These are phyloP conservation scores for Ornithoptera alexandrae DNA, from an alignment of 2,888 invertebrate species.

Conservation along the genomic window DNA sequence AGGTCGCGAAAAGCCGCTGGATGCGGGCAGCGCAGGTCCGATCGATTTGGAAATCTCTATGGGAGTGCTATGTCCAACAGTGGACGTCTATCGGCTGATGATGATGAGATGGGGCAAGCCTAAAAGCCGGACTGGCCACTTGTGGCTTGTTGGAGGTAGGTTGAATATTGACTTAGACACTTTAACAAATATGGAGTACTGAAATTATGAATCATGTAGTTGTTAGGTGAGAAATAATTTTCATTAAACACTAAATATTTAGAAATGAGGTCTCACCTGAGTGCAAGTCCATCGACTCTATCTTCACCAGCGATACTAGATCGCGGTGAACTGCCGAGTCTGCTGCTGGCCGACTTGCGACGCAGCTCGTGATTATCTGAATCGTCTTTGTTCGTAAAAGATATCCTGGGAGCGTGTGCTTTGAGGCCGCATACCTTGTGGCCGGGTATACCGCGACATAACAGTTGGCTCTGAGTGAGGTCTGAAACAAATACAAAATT, in stretches of 20 bases:
- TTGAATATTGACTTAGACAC: no score
- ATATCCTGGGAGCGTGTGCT: conserved; percentile 69
- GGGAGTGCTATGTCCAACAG: no score
- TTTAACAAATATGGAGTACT: no score
- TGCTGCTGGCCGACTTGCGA: conserved; percentile 70
- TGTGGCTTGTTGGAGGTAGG: no score
- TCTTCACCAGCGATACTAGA: conserved; percentile 73
- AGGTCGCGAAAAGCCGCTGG: no score
- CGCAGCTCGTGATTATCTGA: conserved; percentile 59
- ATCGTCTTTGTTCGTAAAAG: conserved; percentile 69
- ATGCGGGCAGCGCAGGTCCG: no score
- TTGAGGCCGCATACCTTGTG: conserved; percentile 70
- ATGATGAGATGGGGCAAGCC: no score
- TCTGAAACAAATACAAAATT: conserved; percentile 48
- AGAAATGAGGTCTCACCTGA: conserved; percentile 73
- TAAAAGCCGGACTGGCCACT: no score
- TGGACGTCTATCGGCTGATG: no score
- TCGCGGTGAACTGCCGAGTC: conserved; percentile 70
- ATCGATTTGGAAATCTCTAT: no score
- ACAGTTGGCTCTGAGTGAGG: conserved; percentile 65
- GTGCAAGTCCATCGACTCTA: conserved; percentile 77
- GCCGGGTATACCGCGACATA: conserved; percentile 68
- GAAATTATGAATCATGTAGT: no score
- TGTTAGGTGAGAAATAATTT: neutral
- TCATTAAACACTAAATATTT: neutral